Evolutionary conservation across 2,797 vertebrate species (phyloP), one percentile per base, ranked within the genome.

Genomic region (Botia almorhae): DNA sequence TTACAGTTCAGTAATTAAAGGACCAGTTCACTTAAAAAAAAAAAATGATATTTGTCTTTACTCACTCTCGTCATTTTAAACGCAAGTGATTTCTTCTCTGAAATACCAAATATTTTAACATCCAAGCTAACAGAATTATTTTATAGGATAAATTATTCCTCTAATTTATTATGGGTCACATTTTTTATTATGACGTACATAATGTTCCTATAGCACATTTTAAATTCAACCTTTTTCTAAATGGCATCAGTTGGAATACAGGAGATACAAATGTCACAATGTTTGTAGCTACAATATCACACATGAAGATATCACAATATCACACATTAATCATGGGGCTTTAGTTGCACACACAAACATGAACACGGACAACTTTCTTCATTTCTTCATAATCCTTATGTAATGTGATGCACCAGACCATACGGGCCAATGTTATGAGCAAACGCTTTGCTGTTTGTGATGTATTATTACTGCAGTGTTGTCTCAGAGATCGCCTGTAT

Each of bases 311-410:
- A n/a, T n/a, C n/a, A n/a, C n/a, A n/a, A n/a, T n/a, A n/a, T n/a
- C n/a, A n/a, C n/a, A n/a, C n/a, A n/a, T n/a, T 63, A 17, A 33
- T 64, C 6, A 17, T 63, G 3, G 23, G 17, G 48, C 3, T 71
- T 55, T 36, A 13, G 17, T n/a, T 71, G 33, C n/a, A 23, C 8
- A 17, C 17, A 39, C 14, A 39, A 12, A 64, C 63, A 76, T 8
- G 21, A 48, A 60, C 6, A n/a, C n/a, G n/a, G n/a, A n/a, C n/a
- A n/a, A n/a, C n/a, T n/a, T 36, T 4, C 26, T 26, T 56, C 3
- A 46, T 74, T 74, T 63, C 23, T 50, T 48, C 43, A 17, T 53
- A 76, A 55, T 76, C 29, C 29, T 65, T 76, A 76, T 67, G 1
- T 43, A 68, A 68, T 55, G 19, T 55, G 48, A 26, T 12, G 50